Percentiles rank a stretch among this genome's conserved stretches.
Conservation (phyloP, 2,113 vertebrate genomes). For the Melanerpes formicivorus region DNA sequence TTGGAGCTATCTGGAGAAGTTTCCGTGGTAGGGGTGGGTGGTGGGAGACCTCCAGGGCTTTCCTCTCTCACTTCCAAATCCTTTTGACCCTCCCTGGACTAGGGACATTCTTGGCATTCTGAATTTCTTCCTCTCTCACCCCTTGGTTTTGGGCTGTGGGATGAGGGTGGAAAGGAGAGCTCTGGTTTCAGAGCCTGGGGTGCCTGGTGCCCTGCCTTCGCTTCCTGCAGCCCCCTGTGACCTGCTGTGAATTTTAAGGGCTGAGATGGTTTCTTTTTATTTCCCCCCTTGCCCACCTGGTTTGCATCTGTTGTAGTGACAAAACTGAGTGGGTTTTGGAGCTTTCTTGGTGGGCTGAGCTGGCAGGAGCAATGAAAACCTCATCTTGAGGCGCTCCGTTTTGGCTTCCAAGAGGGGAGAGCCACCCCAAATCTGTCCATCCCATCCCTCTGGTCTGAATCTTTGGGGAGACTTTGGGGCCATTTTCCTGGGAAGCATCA, state of each 20-base stretch:
- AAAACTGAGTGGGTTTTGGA: not conserved
- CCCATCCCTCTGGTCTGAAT: accelerated
- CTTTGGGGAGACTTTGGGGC: not conserved
- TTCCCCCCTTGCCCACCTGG: not conserved
- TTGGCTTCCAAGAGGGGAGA: not conserved
- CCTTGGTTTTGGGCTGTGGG: slow-evolving; percentile 47
- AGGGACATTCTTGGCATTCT: slow-evolving; percentile 70
- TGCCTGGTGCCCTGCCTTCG: not conserved
- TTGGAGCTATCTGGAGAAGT: not conserved
- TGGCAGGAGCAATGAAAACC: not conserved
- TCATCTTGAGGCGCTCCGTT: not conserved
- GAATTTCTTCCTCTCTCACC: slow-evolving; percentile 19
- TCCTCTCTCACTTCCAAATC: not conserved
- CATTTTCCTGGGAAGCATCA: not conserved
- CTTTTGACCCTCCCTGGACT: slow-evolving; percentile 20
- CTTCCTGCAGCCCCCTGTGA: not conserved
- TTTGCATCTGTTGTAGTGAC: not conserved
- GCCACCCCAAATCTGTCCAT: accelerated
- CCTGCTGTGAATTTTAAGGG: not conserved
- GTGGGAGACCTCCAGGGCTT: not conserved
- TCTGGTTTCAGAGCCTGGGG: slow-evolving; percentile 23
- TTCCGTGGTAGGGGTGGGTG: not conserved
- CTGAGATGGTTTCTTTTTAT: not conserved
- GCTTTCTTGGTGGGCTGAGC: not conserved
- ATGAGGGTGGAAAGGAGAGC: slow-evolving; percentile 44